phyloP scores from a whole-genome alignment of 2,888 invertebrate genomes.

The Drosophila putrida region DNA sequence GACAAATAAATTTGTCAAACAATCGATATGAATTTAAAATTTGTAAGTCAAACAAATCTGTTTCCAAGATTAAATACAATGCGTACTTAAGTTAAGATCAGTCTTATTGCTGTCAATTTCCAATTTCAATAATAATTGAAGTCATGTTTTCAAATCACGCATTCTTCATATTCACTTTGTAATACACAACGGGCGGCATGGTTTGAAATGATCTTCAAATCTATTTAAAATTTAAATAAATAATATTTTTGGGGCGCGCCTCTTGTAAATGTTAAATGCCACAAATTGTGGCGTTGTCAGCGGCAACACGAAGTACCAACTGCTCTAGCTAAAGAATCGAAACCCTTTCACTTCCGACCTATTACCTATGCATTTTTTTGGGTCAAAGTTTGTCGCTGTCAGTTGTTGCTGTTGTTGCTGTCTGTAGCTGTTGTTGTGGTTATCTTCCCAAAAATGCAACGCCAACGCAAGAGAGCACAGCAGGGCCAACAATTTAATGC shows the following conservation, averaged over 20 bases:
- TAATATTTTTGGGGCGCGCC: slow-evolving; percentile 35
- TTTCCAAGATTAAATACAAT: background rate
- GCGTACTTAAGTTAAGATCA: background rate
- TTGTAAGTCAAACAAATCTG: background rate
- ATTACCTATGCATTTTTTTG: slow-evolving; percentile 56
- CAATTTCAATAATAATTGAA: slow-evolving; percentile 12
- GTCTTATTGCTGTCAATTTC: slow-evolving; percentile 3
- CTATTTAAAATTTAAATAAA: slow-evolving; percentile 21
- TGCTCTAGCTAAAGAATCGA: slow-evolving; percentile 4
- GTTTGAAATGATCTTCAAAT: slow-evolving; percentile 17
- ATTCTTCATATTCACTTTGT: slow-evolving; percentile 6
- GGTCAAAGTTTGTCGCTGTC: slow-evolving; percentile 70
- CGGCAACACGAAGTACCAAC: slow-evolving; percentile 30
- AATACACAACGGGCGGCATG: slow-evolving; percentile 11
- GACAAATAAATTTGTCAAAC: background rate
- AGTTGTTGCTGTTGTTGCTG: slow-evolving; percentile 24
- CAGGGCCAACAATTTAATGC: slow-evolving; percentile 69
- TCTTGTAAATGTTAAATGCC: slow-evolving; percentile 38
- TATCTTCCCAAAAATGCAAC: slow-evolving; percentile 30
- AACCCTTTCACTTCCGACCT: slow-evolving; percentile 75
- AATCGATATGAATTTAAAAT: background rate
- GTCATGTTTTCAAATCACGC: slow-evolving; percentile 6
- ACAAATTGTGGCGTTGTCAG: slow-evolving; percentile 49
- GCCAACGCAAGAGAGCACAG: slow-evolving; percentile 62
- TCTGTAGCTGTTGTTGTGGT: slow-evolving; percentile 10